Evolutionary conservation across 2,797 vertebrate species (phyloP).

Genomic region (Choloepus didactylus): DNA sequence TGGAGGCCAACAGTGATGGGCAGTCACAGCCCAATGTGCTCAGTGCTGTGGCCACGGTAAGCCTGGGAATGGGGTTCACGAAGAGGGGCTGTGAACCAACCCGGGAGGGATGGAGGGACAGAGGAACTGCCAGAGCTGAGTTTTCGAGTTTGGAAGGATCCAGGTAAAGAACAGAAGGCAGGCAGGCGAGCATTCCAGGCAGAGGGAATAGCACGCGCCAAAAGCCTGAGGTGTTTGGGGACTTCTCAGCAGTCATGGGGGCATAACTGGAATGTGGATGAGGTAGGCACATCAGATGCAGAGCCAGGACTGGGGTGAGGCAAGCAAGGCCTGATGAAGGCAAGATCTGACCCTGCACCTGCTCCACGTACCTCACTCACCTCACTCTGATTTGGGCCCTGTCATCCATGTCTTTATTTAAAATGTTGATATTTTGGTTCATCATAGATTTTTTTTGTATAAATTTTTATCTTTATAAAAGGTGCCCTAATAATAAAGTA

Average conservation of each 20-base stretch:
- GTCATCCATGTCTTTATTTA: background rate
- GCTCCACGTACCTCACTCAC: background rate
- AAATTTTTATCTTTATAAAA: background rate
- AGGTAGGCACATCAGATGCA: rapidly evolving
- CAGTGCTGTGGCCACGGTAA: too few relatives aligned
- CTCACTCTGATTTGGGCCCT: background rate
- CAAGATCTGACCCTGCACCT: too few relatives aligned
- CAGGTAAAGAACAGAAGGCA: background rate
- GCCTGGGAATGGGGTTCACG: rapidly evolving
- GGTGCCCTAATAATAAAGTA: background rate
- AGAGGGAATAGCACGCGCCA: background rate
- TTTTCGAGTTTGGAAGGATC: background rate
- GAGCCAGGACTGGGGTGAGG: background rate
- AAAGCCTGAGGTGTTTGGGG: background rate
- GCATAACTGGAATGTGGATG: background rate
- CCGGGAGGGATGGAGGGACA: background rate
- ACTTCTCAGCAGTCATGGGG: background rate
- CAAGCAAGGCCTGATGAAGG: background rate
- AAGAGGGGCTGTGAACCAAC: background rate
- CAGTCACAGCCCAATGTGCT: background rate
- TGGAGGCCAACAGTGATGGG: background rate
- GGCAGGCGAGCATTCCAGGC: background rate
- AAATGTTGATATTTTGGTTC: background rate
- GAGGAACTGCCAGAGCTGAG: background rate
- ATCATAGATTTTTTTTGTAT: background rate